Evolutionary conservation across 2,797 vertebrate species (phyloP).

Genomic region (Melanotaenia maccullochi): DNA sequence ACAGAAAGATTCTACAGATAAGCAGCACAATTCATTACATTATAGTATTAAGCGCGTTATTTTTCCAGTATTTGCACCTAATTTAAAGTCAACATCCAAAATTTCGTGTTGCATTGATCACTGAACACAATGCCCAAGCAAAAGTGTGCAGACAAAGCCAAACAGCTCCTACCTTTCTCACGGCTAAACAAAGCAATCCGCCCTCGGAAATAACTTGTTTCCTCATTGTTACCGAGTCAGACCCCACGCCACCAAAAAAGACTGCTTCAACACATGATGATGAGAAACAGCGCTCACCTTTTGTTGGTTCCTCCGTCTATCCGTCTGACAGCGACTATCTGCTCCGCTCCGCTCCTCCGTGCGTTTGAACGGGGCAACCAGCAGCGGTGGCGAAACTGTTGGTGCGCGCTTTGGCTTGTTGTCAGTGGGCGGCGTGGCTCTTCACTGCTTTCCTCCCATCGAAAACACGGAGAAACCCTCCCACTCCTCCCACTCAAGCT

Average conservation of each 20-base stretch:
- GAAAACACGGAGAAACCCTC: constrained; percentile 31
- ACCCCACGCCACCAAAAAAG: neutral
- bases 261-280: neutral
- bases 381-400: constrained; percentile 25
- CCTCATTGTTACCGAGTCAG: neutral
- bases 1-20: neutral
- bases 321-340: constrained; percentile 3
- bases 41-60: too few relatives aligned
- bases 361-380: constrained; percentile 19
- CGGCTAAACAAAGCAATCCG: constrained; percentile 13
- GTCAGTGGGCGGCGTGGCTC: constrained; percentile 47
- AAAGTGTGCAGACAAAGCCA: constrained; percentile 53
- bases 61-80: too few relatives aligned
- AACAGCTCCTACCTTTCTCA: constrained; percentile 17
- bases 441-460: constrained; percentile 28
- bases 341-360: constrained; percentile 27
- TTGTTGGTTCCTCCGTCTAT: constrained; percentile 3
- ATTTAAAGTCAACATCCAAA: neutral
- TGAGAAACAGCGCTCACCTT: constrained; percentile 41
- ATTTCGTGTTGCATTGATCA: neutral
- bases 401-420: constrained; percentile 44
- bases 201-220: constrained; percentile 42
- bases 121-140: constrained; percentile 6
- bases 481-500: constrained; percentile 24
- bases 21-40: neutral